Evolutionary conservation across 2,113 vertebrate species (phyloP).

Genomic region (Pionites leucogaster): DNA sequence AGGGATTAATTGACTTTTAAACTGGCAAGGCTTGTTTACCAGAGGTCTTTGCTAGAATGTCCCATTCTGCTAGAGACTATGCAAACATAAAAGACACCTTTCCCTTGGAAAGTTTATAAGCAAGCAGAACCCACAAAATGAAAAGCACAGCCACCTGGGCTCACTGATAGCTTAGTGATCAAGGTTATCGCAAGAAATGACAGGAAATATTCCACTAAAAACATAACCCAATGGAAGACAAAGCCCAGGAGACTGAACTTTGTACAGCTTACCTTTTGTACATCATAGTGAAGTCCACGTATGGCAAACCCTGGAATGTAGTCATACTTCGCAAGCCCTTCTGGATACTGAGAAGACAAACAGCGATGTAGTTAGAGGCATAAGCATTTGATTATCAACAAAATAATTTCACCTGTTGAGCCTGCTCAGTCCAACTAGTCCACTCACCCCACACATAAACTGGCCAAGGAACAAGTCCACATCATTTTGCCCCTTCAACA

Average conservation of each 20-base stretch:
- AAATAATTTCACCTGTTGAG: background rate
- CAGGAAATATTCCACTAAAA: background rate
- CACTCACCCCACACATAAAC: background rate
- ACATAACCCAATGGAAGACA: background rate
- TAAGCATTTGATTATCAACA: background rate
- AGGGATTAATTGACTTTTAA: conserved; percentile 3
- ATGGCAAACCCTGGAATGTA: conserved; percentile 83
- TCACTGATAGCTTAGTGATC: background rate
- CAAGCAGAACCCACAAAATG: background rate
- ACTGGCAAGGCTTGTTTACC: background rate
- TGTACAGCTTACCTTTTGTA: conserved; percentile 76
- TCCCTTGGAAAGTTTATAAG: background rate
- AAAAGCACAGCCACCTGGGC: background rate
- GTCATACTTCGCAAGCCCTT: conserved; percentile 78
- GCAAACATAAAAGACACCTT: background rate
- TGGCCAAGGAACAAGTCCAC: background rate
- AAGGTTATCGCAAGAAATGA: background rate
- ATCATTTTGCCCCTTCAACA: background rate
- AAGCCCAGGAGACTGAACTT: background rate
- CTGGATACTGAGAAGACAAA: conserved; percentile 75
- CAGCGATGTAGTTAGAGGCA: background rate
- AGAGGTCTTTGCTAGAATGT: background rate
- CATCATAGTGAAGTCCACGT: conserved; percentile 83
- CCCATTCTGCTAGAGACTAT: background rate
- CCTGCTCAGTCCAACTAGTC: background rate